Percentiles rank a stretch among this genome's conserved stretches.
Evolutionary conservation across 1,140 invertebrate genomes (phyloP).

Genomic region (Drosophila nannoptera): DNA sequence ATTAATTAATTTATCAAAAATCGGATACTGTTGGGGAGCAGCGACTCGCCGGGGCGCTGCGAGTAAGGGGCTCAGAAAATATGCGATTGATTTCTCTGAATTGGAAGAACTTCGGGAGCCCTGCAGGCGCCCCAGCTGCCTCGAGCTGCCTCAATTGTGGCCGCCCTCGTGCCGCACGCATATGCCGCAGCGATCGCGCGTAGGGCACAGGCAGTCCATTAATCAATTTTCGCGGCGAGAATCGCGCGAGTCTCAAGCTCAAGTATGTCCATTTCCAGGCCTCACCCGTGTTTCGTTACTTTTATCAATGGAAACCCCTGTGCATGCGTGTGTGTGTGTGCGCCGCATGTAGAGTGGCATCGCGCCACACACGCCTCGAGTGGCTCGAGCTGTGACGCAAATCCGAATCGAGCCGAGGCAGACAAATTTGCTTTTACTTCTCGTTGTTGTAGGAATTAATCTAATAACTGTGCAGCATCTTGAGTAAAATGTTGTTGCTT

Average conservation of each 20-base stretch:
- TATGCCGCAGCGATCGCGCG: not conserved
- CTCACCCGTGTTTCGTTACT: not conserved
- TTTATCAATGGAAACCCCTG: not conserved
- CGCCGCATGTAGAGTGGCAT: not conserved
- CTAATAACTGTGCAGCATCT: conserved; percentile 26
- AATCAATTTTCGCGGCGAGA: not conserved
- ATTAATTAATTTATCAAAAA: too few species aligned
- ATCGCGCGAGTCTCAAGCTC: not conserved
- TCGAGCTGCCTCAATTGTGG: too few species aligned
- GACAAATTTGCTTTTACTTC: conserved; percentile 6
- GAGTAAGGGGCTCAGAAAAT: too few species aligned
- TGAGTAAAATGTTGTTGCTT: conserved; percentile 22
- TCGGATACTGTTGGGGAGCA: too few species aligned
- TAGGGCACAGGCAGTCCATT: not conserved
- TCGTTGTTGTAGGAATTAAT: not conserved
- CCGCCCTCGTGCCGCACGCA: too few species aligned
- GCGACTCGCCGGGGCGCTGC: too few species aligned
- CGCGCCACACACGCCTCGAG: not conserved
- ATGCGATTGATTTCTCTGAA: too few species aligned
- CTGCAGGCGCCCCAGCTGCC: too few species aligned
- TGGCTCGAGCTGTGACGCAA: not conserved
- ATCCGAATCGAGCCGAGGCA: not conserved
- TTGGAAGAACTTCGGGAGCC: too few species aligned
- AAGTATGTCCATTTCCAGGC: not conserved
- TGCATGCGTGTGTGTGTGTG: not conserved